Evolutionary conservation across 2,113 vertebrate species (phyloP), one percentile per base, ranked within the genome.

Genomic region (Colinus virginianus): DNA sequence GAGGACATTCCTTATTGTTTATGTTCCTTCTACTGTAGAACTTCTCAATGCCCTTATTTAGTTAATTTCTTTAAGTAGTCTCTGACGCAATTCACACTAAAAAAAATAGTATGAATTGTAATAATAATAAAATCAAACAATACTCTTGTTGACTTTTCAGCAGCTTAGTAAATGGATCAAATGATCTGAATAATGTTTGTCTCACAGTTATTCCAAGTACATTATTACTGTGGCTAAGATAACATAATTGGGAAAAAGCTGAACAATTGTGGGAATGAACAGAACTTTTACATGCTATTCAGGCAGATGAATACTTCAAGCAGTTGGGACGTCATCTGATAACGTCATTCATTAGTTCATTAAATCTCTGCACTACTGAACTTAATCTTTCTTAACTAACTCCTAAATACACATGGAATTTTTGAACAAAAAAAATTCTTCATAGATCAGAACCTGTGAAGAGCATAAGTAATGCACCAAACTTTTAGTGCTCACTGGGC

Each of bases 221-320:
- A 66, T 82, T 64, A 82, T 72, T 92, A 75, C 21, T 55, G 36
- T 13, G 8, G 12, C 40, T 87, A 72, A 72, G 66, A 75, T 7
- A 71, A 11, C 19, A 12, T 78, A 42, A 63, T 53, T 84, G 49
- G 32, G 32, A 90, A 78, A 58, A 70, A 75, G 38, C 4, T 13
- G 49, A 96, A 95, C 78, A 95, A 84, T 92, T 79, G 75, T 89
- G 67, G 87, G 84, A 95, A 94, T 23, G 21, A 87, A 40, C 22
- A 42, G n/a, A 84, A 49, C 46, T 55, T 84, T 84, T 71, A 64
- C 2, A 6, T 46, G 5, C 6, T 30, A 26, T 79, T 86, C 2
- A 13, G 42, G 66, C 66, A 78, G 51, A 56, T 86, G 38, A 92
- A 90, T 78, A 67, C 9, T 42, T 90, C 34, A 78, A 56, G 56